Conservation (phyloP, 2,888 invertebrate species). For the Lasiommata megera region DNA sequence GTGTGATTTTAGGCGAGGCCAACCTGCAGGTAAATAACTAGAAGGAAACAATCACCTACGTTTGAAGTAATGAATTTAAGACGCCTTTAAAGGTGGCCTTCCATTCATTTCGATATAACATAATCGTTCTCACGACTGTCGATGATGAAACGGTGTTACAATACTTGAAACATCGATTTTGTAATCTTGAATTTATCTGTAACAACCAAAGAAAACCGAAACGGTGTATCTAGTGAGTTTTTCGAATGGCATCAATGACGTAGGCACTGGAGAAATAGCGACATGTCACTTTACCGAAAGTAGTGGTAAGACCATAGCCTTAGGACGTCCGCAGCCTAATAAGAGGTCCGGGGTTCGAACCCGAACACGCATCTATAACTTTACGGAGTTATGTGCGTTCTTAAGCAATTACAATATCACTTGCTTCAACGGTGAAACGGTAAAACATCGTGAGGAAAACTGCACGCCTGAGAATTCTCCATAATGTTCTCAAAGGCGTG, state of each 20-base stretch:
- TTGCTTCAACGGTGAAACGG: no score
- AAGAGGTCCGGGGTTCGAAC: no score
- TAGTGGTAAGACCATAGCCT: no score
- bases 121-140: not conserved
- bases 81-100: not conserved
- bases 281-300: no score
- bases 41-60: not conserved
- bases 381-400: no score
- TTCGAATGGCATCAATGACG: not conserved
- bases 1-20: not conserved
- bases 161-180: constrained; percentile 3
- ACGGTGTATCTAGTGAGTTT: not conserved
- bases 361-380: no score
- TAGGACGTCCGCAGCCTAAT: no score
- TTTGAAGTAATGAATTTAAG: not conserved
- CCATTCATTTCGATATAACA: constrained; percentile 2
- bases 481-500: no score
- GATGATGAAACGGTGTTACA: constrained; percentile 5
- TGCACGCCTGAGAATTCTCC: no score
- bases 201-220: not conserved
- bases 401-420: no score
- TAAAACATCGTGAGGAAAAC: no score
- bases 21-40: not conserved
- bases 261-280: no score
- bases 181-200: constrained; percentile 10